Percentiles rank a stretch among this genome's conserved stretches.
phyloP scores from a whole-genome alignment of 2,113 vertebrate genomes.

The Ifrita kowaldi region DNA sequence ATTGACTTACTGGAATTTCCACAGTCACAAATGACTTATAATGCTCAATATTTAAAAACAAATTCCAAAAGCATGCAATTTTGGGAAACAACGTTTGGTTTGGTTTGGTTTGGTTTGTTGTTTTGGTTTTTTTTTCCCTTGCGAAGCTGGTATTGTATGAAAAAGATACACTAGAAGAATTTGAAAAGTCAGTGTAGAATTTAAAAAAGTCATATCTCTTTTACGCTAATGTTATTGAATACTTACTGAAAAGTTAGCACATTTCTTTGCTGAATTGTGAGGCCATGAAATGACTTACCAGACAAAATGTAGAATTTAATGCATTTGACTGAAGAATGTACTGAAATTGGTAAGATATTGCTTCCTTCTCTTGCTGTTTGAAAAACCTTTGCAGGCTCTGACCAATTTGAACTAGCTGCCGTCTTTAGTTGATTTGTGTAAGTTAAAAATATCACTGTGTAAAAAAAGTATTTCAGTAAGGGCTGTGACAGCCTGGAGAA shows the following conservation, averaged over 20 bases:
- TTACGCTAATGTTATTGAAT: neutral
- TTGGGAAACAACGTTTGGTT: neutral
- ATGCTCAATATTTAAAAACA: constrained; percentile 11
- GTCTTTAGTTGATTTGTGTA: neutral
- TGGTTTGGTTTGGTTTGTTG: neutral
- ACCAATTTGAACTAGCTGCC: neutral
- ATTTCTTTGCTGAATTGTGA: neutral
- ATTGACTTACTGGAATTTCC: constrained; percentile 37
- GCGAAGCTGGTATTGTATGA: neutral
- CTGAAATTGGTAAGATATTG: neutral
- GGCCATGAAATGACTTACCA: neutral
- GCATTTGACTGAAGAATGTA: neutral
- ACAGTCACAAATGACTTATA: constrained; percentile 27
- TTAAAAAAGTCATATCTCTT: neutral
- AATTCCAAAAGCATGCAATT: neutral
- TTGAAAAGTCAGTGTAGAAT: neutral
- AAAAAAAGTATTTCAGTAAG: neutral
- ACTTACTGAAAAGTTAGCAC: neutral
- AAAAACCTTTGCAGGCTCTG: neutral
- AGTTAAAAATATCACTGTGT: neutral
- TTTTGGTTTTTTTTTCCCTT: neutral
- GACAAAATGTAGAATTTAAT: neutral
- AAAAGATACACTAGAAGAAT: neutral
- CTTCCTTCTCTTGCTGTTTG: neutral
- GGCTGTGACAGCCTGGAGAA: neutral